These are phyloP conservation scores for Cathartes aura DNA, from an alignment of 2,113 vertebrate species.

Conservation along the genomic window DNA sequence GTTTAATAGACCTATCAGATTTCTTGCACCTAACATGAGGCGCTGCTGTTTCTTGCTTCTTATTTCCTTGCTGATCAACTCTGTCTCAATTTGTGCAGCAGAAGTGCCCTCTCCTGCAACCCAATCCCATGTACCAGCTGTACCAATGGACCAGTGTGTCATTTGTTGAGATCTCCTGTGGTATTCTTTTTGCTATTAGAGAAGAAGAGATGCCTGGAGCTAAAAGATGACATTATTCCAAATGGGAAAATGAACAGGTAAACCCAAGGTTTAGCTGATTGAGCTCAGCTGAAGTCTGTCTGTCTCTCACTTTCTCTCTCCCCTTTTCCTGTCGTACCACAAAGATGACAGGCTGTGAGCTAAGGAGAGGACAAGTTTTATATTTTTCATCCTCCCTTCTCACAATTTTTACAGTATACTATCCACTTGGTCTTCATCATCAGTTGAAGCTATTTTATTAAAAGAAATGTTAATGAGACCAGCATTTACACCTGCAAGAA, in stretches of 20 bases:
- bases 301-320: not conserved
- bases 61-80: not conserved
- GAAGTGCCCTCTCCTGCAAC: not conserved
- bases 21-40: not conserved
- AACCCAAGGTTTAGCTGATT: not conserved
- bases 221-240: not conserved
- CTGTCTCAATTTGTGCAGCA: not conserved
- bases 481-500: slow-evolving; percentile 44
- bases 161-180: not conserved
- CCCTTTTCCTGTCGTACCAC: not conserved
- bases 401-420: not conserved
- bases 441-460: slow-evolving; percentile 24
- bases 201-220: not conserved
- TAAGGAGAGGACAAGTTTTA: not conserved
- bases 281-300: not conserved
- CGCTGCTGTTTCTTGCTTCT: not conserved
- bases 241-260: not conserved
- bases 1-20: not conserved
- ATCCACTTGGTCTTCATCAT: not conserved
- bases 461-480: not conserved
- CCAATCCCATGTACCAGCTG: not conserved
- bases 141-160: not conserved
- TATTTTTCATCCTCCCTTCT: not conserved
- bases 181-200: not conserved
- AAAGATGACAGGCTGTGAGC: not conserved